Evolutionary conservation across 2,113 vertebrate genomes (phyloP), one percentile per base, ranked within the genome.

Genomic region (Percopsis transmontana): DNA sequence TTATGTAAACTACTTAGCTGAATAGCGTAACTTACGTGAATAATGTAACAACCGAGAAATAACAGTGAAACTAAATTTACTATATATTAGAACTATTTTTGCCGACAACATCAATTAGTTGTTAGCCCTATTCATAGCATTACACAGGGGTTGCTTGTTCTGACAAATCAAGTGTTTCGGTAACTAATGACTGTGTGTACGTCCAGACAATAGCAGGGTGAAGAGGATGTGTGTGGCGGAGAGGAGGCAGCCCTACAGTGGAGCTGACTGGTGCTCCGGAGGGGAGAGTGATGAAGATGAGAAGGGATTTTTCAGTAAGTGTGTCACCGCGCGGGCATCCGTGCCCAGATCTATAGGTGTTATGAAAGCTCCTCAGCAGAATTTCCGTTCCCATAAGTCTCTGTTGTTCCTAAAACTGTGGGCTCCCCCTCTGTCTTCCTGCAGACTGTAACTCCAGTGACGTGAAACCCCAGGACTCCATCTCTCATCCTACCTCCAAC

Each of bases 401-500:
- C 9, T 67, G 16, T 39, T 45, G 45, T 6, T 77, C 65, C 23
- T 72, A 68, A 78, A 71, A 2, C 42, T 6, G 14, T 18, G 13
- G 39, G 64, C 19, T 57, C 52, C 40, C 56, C 19, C 52, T 8
- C 61, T 74, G 16, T 82, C 44, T 72, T 65, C 40, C 15, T 45
- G 59, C 58, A 99, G 97, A 98, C 91, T 96, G 95, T 90, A 98
- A 97, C 92, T 96, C 96, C 84, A 91, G 94, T 61, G 97, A 98
- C 53, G 91, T 95, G 77, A 98, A 98, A 88, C 91, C 96, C 81
- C 88, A 87, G 87, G 97, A 99, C 80, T 87, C 95, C 62, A 93
- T 94, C 86, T 92, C 94, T 80, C 94, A 98, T 91, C 92, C 96
- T 89, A 93, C 96, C 74, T 95, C 89, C 85, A 91, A 90, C 39